A percentile compares a stretch with the other conserved stretches of the same genome.
Evolutionary conservation across 2,113 vertebrate genomes (phyloP).

Genomic region (Poicephalus gulielmi): DNA sequence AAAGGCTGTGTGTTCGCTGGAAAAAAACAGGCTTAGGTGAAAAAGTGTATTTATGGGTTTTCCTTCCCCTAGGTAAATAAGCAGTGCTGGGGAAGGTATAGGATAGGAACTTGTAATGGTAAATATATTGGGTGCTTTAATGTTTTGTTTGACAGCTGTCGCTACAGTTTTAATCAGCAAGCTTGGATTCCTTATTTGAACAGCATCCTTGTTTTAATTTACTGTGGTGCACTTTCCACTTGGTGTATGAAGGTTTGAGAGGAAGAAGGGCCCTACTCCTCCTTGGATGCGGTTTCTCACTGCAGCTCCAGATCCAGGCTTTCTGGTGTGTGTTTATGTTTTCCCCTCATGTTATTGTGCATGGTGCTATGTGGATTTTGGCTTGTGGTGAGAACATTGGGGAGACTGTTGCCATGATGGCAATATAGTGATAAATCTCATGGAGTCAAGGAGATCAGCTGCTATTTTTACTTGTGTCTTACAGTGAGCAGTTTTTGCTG

Average conservation of each 20-base stretch:
- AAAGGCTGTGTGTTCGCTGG: background rate
- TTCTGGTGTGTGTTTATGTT: background rate
- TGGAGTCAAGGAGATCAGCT: background rate
- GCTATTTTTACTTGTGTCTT: background rate
- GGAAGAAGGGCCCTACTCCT: background rate
- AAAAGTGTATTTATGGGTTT: background rate
- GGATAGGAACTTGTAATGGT: background rate
- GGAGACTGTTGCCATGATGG: background rate
- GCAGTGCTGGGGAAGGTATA: background rate
- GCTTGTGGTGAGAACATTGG: background rate
- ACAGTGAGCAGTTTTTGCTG: background rate
- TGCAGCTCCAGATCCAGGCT: background rate
- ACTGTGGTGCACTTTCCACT: background rate
- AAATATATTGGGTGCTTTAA: background rate
- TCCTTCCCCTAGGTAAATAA: background rate
- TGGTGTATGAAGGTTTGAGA: fast-evolving
- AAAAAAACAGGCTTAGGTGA: background rate
- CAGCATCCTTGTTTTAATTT: constrained; percentile 28
- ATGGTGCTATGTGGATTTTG: background rate
- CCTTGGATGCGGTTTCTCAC: fast-evolving
- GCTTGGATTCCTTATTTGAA: constrained; percentile 44
- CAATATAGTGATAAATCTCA: background rate
- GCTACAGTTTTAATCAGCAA: background rate
- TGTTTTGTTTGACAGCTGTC: background rate
- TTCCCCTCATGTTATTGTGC: background rate